Base-by-base conservation (phyloP, 2,113 vertebrate genomes). In the Ovis aries region DNA sequence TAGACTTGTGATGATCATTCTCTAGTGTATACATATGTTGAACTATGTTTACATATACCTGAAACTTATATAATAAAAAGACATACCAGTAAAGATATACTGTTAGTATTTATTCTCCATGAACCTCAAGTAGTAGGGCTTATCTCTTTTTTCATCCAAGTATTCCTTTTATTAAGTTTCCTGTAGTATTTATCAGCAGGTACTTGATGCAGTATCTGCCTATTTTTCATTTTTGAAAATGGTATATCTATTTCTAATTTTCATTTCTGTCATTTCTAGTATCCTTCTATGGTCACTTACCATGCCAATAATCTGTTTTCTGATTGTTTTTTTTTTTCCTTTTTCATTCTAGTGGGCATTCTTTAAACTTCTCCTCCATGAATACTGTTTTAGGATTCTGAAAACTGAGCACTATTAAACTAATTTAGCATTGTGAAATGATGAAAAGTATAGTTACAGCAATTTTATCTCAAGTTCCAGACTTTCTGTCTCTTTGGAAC, bases 381-480 rank as follows among this genome's bases (percentile, higher is more conserved):
- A 90, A 55, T 36, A 27, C 45, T 82, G 5, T 82, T 92, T 74
- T 74, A 71, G 14, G 43, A 78, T 83, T 86, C 59, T 64, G 23
- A 48, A 17, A 31, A 29, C 25, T 94, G 36, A 94, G 45, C 48
- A 31, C 57, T 82, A 15, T 59, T 94, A 62, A 86, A 45, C 67
- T 86, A 86, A 84, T 88, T 87, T 84, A 57, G 3, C 57, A 60
- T 89, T 92, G n/a, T 45, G 45, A 31, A 88, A 62, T 87, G 36
- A 57, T 71, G 25, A 96, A 40, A 87, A 25, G n/a, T 25, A 43
- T 8, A 82, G 43, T 15, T 43, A 62, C 9, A 90, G 29, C 33
- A 59, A 89, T 93, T 93, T 86, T 93, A 92, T 83, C 36, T 90
- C 52, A 93, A 71, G 55, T 93, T 13, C 3, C 19, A 62, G 74